Percentiles rank a stretch among this genome's conserved stretches.
These are phyloP conservation scores for Mesitornis unicolor DNA, from an alignment of 2,113 vertebrate genomes.

Conservation along the genomic window DNA sequence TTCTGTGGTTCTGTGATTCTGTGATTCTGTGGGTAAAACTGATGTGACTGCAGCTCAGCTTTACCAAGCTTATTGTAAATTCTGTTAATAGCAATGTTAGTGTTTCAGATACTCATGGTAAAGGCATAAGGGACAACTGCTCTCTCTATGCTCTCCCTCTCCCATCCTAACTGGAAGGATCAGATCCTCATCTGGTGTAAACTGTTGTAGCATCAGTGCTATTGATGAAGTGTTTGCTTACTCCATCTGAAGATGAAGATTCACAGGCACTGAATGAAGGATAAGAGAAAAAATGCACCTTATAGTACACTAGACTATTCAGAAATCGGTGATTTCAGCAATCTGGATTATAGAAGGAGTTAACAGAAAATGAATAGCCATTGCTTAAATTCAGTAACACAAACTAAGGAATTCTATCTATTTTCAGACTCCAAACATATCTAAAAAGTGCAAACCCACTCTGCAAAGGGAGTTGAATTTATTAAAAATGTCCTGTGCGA, in stretches of 20 bases:
- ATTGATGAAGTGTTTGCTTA: neutral
- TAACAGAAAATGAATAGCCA: neutral
- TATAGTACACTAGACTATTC: neutral
- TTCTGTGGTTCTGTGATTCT: too few species aligned
- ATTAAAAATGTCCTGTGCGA: neutral
- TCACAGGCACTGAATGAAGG: neutral
- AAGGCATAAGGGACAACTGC: neutral
- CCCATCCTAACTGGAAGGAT: neutral
- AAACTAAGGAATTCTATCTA: neutral
- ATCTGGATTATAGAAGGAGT: neutral
- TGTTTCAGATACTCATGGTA: neutral
- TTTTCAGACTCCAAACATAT: neutral
- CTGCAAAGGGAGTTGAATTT: neutral
- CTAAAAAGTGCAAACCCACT: neutral
- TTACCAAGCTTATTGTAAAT: neutral
- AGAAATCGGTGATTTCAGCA: neutral
- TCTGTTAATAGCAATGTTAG: neutral
- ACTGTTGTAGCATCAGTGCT: neutral
- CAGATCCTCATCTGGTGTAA: neutral
- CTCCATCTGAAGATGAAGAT: neutral
- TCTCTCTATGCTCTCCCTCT: fast-evolving
- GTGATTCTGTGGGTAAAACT: too few species aligned
- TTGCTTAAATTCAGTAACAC: neutral
- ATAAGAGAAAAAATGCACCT: neutral
- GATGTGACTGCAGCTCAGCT: neutral